Evolutionary conservation across 2,888 invertebrate species (phyloP).

Genomic region (Eupithecia pulchellata): DNA sequence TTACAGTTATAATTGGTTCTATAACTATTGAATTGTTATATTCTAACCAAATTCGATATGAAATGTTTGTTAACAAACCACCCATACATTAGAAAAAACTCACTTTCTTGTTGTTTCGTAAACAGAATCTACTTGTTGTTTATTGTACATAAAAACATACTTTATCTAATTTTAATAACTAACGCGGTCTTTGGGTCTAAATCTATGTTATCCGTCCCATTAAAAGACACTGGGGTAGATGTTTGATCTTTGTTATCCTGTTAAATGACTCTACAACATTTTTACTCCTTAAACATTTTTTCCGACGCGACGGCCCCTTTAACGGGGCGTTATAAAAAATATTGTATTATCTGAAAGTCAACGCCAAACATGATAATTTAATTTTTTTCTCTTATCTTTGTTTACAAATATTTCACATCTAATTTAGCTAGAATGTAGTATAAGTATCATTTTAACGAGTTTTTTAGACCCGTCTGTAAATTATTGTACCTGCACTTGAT

Average conservation of each 20-base stretch:
- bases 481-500: conserved; percentile 4
- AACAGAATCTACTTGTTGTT: too few relatives aligned
- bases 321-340: too few relatives aligned
- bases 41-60: background rate
- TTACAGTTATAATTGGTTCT: background rate
- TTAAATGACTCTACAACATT: too few relatives aligned
- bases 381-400: background rate
- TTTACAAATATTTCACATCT: background rate
- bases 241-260: too few relatives aligned
- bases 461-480: background rate
- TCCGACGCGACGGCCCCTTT: too few relatives aligned
- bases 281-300: too few relatives aligned
- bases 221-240: too few relatives aligned
- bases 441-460: background rate
- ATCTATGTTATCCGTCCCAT: too few relatives aligned
- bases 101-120: too few relatives aligned
- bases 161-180: too few relatives aligned
- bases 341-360: background rate
- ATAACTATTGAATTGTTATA: background rate
- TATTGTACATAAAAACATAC: too few relatives aligned
- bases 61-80: background rate
- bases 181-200: too few relatives aligned
- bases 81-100: background rate
- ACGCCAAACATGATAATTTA: background rate
- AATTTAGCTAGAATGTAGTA: background rate